These are phyloP conservation scores for Drosophila pegasa DNA, from an alignment of 2,888 invertebrate genomes.

Conservation along the genomic window DNA sequence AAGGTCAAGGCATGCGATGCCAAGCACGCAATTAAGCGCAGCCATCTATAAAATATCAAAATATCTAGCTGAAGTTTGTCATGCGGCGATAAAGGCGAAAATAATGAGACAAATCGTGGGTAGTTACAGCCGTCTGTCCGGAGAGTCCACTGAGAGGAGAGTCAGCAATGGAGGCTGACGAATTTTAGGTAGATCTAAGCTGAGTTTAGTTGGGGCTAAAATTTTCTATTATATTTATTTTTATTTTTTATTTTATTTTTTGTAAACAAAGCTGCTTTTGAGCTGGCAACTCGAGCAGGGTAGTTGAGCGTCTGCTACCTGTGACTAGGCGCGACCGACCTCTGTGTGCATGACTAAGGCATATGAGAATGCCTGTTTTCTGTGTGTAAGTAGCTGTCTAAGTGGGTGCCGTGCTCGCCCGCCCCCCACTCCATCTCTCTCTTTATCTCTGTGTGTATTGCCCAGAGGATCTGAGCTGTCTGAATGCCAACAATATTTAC, in stretches of 20 bases:
- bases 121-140: constrained; percentile 1
- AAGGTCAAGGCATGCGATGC: constrained; percentile 42
- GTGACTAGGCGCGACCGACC: constrained; percentile 1
- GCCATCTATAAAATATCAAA: constrained; percentile 61
- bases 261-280: not conserved
- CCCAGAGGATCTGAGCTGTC: constrained; percentile 20
- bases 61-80: constrained; percentile 37
- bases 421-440: not conserved
- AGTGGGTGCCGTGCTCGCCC: constrained; percentile 40
- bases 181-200: no score
- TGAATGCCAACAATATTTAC: constrained; percentile 60
- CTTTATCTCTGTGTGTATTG: constrained; percentile 9
- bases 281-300: constrained; percentile 14
- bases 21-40: constrained; percentile 56
- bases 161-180: no score
- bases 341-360: constrained; percentile 17
- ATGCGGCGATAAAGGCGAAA: constrained; percentile 7
- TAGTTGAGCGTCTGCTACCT: constrained; percentile 17
- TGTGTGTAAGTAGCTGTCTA: constrained; percentile 61
- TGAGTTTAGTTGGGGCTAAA: no score
- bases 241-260: no score
- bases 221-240: no score
- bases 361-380: constrained; percentile 46
- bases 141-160: no score
- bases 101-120: not conserved